These are phyloP conservation scores for Umimayanthus kanabou DNA, from an alignment of 92 coral and sea anemone genomes.

Conservation along the genomic window DNA sequence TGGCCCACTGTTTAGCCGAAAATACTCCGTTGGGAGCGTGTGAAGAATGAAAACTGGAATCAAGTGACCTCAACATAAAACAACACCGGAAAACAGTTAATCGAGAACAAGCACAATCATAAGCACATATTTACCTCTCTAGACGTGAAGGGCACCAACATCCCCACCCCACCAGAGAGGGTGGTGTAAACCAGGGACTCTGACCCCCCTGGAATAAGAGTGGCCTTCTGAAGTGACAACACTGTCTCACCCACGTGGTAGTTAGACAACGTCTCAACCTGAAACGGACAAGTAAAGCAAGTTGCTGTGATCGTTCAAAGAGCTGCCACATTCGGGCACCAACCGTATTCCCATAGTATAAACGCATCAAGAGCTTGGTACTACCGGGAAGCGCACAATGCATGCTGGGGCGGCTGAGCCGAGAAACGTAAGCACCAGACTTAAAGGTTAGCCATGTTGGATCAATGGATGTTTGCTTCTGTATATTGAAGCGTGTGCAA, in stretches of 20 bases:
- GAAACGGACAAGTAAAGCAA: background rate
- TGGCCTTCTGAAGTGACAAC: constrained; percentile 97
- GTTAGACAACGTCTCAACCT: constrained; percentile 90
- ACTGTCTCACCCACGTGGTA: constrained; percentile 96
- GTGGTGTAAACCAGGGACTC: constrained; percentile 97
- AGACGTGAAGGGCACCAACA: constrained; percentile 96
- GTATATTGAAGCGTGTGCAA: too few species aligned
- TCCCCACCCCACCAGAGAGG: constrained; percentile 95
- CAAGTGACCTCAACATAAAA: background rate
- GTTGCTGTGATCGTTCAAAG: background rate
- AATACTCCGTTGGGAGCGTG: background rate
- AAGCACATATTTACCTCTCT: constrained; percentile 74
- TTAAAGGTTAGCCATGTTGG: too few species aligned
- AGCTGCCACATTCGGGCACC: background rate
- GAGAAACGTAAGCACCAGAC: too few species aligned
- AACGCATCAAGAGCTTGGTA: too few species aligned
- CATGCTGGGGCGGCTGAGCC: too few species aligned
- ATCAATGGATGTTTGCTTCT: too few species aligned
- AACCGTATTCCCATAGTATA: background rate
- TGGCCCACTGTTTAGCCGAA: background rate
- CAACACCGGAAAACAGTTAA: background rate
- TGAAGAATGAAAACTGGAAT: background rate
- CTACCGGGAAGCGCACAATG: too few species aligned
- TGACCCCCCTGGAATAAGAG: constrained; percentile 98
- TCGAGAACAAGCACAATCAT: background rate